Evolutionary conservation across 2,888 invertebrate species (phyloP).

Genomic region (Nomada hirtipes): DNA sequence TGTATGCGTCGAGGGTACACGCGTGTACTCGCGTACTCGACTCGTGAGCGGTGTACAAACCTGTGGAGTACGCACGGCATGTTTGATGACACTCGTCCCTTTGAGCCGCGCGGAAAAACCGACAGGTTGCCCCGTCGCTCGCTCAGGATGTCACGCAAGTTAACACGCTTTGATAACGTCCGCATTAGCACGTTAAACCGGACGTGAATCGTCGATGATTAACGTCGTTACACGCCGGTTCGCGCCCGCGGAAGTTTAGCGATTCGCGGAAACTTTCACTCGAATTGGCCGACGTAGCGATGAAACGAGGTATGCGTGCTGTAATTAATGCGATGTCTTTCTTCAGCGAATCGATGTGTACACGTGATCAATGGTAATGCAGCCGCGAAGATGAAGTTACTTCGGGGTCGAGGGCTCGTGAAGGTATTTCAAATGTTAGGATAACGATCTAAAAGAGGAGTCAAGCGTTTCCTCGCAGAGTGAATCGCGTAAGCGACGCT

Average conservation of each 20-base stretch:
- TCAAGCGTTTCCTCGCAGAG: no score
- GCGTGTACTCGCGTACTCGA: conserved; percentile 49
- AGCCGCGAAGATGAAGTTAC: background rate
- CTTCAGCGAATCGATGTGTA: background rate
- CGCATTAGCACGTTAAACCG: conserved; percentile 52
- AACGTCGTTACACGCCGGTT: conserved; percentile 34
- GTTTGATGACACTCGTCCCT: conserved; percentile 57
- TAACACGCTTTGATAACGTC: conserved; percentile 54
- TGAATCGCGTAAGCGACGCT: no score
- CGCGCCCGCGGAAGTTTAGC: conserved; percentile 10
- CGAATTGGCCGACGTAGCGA: conserved; percentile 8
- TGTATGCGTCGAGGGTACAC: conserved; percentile 32
- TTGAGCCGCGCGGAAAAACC: conserved; percentile 47
- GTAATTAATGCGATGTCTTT: conserved; percentile 17
- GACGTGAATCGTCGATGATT: conserved; percentile 52
- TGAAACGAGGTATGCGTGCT: conserved; percentile 5
- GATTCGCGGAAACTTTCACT: conserved; percentile 56
- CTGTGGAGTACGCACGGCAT: conserved; percentile 48
- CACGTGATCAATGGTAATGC: background rate
- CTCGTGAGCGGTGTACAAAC: conserved; percentile 58
- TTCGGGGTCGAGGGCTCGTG: background rate
- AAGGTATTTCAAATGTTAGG: background rate
- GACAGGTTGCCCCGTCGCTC: conserved; percentile 39
- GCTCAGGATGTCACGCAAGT: conserved; percentile 58
- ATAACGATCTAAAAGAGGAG: background rate